Evolutionary conservation across 2,113 vertebrate species (phyloP), one percentile per base, ranked within the genome.

Genomic region (Cyprinodon brontotheroides): DNA sequence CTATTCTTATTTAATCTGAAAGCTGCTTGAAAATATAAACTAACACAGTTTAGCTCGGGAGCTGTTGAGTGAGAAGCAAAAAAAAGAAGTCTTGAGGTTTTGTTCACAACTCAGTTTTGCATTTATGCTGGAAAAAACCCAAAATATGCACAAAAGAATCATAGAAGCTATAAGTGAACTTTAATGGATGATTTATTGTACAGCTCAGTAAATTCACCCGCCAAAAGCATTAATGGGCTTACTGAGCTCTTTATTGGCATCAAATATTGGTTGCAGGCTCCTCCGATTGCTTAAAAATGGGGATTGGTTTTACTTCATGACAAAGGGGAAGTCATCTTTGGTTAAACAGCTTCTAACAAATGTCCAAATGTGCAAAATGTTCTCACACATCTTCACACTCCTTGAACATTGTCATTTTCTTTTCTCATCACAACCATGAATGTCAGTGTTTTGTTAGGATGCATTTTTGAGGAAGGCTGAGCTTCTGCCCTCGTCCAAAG

Each of bases 241-340:
- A 36, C 65, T 7, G 37, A 84, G 47, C 61, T 67, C 70, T 4
- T 64, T 47, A 59, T 66, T 48, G 53, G 70, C 82, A 79, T 83
- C 65, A 86, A 80, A 83, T 41, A 41, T 77, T 72, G 50, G 61
- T 72, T 79, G 77, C 8, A 50, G 61, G 72, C 76, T 45, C 41
- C 74, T 80, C 70, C 36, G 72, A 29, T 91, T 84, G 82, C 88
- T 84, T 77, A 73, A 10, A 11, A 82, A 29, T 59, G 1, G 50
- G 89, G 88, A 93, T 93, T 93, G 91, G 91, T 86, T 74, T 63
- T 40, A 36, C 79, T 83, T 83, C 88, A 89, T 91, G 83, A 86
- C 75, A 90, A 86, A 88, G 84, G 70, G 68, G 85, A 78, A 68
- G 75, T 84, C 76, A 81, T 81, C 73, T 92, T 90, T 82, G 89